phyloP scores from a whole-genome alignment of 1,140 invertebrate genomes.

The Drosophila virilis region DNA sequence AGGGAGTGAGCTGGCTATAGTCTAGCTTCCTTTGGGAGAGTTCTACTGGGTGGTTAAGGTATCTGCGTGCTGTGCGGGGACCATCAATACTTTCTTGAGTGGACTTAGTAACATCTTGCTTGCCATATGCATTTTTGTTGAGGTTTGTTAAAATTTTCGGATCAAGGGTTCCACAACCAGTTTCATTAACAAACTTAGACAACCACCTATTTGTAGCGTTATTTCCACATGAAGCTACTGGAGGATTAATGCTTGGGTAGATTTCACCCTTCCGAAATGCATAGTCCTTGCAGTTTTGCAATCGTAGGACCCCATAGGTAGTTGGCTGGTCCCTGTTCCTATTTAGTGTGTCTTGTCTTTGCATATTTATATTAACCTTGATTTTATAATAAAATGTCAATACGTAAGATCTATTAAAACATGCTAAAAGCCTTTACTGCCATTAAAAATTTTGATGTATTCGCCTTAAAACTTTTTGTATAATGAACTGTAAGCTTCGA shows the following conservation, averaged over 20 bases:
- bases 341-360: not conserved
- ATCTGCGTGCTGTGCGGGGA: not conserved
- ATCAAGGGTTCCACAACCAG: not conserved
- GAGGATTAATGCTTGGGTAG: conserved; percentile 10
- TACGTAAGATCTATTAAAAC: no score
- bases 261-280: conserved; percentile 3
- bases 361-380: no score
- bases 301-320: conserved; percentile 3
- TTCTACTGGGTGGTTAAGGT: not conserved
- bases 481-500: no score
- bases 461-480: no score
- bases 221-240: not conserved
- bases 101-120: not conserved
- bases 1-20: not conserved
- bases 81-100: not conserved
- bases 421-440: no score
- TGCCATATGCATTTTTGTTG: not conserved
- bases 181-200: not conserved
- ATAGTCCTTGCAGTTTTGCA: conserved; percentile 7
- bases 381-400: no score
- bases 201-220: not conserved
- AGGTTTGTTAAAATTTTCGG: not conserved
- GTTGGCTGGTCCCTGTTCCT: not conserved
- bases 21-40: not conserved
- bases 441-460: no score